phyloP scores from a whole-genome alignment of 2,113 vertebrate species.

The Hyla sarda region DNA sequence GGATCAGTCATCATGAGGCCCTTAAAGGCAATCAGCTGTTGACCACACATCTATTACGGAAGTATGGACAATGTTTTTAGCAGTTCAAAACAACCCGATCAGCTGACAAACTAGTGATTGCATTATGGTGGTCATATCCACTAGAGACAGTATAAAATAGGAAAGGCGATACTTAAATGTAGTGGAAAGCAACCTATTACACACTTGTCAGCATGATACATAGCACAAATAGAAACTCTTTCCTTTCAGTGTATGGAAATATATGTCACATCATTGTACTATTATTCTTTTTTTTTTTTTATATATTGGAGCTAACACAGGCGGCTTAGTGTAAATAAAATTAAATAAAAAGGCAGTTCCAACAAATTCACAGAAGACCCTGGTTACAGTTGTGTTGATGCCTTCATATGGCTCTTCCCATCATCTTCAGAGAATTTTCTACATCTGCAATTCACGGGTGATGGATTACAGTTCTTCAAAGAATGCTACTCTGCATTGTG shows the following conservation, averaged over 20 bases:
- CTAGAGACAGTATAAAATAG: no score
- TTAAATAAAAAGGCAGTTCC: slow-evolving; percentile 14
- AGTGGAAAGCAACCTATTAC: no score
- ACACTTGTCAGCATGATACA: neutral
- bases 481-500: slow-evolving; percentile 94
- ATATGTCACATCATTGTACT: neutral
- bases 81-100: no score
- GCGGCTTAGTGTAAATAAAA: neutral
- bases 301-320: slow-evolving; percentile 5
- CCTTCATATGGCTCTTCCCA: neutral
- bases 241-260: neutral
- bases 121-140: no score
- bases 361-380: neutral
- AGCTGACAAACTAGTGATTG: no score
- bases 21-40: no score
- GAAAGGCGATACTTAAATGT: no score
- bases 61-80: no score
- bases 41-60: no score
- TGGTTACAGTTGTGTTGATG: slow-evolving; percentile 22
- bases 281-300: neutral
- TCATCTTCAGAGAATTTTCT: slow-evolving; percentile 32
- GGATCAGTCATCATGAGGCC: no score
- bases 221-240: neutral
- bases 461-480: slow-evolving; percentile 91
- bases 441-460: neutral